Conservation (phyloP, 2,797 vertebrate species). For the Aselliscus stoliczkanus region DNA sequence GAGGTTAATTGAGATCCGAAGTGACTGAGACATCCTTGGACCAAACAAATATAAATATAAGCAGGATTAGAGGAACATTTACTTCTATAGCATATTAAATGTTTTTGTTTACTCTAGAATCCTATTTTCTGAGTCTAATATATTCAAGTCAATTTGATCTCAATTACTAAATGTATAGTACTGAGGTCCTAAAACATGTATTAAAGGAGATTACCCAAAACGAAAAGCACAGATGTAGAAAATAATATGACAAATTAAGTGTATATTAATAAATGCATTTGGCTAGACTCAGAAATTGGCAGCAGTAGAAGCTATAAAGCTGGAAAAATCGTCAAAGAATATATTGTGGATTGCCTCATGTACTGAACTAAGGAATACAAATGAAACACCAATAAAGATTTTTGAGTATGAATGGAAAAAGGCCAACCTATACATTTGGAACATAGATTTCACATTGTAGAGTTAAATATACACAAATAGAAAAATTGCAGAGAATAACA, state of each 20-base stretch:
- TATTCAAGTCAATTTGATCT: neutral
- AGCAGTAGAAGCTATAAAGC: neutral
- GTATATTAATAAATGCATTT: neutral
- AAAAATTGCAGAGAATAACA: neutral
- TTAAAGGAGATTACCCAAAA: neutral
- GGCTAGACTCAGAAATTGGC: neutral
- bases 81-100: no score
- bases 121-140: neutral
- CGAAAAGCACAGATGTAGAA: neutral
- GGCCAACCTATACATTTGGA: neutral
- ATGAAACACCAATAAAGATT: neutral
- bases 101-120: no score
- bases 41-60: no score
- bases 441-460: neutral
- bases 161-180: neutral
- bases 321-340: neutral
- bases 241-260: neutral
- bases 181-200: neutral
- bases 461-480: neutral
- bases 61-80: no score
- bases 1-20: no score
- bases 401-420: neutral
- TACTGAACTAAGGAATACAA: neutral
- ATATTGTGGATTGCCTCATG: neutral
- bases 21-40: no score